Conservation (phyloP, 2,888 invertebrate species). For the Glaucopsyche alexis region DNA sequence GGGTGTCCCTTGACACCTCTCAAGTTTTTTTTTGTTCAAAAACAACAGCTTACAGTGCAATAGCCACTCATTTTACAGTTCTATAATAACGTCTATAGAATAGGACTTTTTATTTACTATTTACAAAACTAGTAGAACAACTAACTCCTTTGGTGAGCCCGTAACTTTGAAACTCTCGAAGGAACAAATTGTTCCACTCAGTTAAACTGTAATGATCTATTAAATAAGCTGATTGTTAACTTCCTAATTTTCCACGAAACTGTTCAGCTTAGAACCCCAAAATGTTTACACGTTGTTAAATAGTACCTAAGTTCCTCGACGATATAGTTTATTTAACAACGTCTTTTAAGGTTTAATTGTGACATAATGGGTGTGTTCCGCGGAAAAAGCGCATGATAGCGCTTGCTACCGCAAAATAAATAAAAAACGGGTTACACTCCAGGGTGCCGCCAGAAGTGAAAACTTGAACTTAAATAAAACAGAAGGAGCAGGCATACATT, state of each 20-base stretch:
- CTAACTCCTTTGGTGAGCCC: background rate
- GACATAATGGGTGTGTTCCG: too few species aligned
- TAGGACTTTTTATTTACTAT: background rate
- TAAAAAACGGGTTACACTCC: too few species aligned
- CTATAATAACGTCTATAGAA: too few species aligned
- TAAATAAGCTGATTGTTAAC: conserved; percentile 39
- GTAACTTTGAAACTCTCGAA: conserved; percentile 10
- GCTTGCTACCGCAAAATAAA: too few species aligned
- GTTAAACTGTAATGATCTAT: conserved; percentile 36
- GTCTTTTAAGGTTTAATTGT: background rate
- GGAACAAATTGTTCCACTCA: conserved; percentile 32
- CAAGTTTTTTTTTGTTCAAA: too few species aligned
- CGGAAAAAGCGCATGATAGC: too few species aligned
- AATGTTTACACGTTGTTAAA: conserved; percentile 21
- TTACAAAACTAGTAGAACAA: background rate
- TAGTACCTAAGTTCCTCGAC: conserved; percentile 1
- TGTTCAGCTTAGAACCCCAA: conserved; percentile 25
- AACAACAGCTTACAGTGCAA: too few species aligned
- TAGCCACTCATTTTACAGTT: too few species aligned
- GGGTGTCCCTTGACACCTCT: too few species aligned
- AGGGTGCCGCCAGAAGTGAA: too few species aligned
- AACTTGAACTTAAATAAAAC: too few species aligned
- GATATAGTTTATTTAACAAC: background rate
- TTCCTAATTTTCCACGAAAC: conserved; percentile 36
- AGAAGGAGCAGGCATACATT: too few species aligned